Percentiles rank a stretch among this genome's conserved stretches.
These are phyloP conservation scores for Lasiurus borealis DNA, from an alignment of 2,113 vertebrate species.

Conservation along the genomic window DNA sequence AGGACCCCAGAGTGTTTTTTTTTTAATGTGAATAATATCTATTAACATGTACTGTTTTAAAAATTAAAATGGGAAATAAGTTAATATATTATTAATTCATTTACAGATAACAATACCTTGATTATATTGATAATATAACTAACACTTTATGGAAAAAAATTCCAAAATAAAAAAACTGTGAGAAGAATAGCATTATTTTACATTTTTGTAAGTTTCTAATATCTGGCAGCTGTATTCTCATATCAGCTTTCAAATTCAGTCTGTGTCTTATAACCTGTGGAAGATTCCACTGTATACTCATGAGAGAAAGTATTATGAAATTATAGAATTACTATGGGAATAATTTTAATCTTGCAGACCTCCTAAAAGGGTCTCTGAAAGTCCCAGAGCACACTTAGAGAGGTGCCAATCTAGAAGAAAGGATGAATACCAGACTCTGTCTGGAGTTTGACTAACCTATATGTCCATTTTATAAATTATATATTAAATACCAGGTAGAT, in stretches of 20 bases:
- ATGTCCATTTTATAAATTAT: neutral
- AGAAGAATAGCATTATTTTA: conserved; percentile 38
- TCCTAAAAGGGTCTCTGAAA: neutral
- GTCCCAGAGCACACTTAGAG: neutral
- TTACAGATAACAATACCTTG: conserved; percentile 38
- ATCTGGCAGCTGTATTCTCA: neutral
- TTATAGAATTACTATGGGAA: neutral
- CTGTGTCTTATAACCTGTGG: neutral
- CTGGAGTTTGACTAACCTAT: neutral
- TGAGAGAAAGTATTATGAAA: neutral
- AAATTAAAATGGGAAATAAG: conserved; percentile 44
- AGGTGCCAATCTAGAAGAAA: conserved; percentile 16
- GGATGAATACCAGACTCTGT: neutral
- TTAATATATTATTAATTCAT: conserved; percentile 7
- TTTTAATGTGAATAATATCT: neutral
- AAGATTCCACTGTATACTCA: neutral
- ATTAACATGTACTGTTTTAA: neutral
- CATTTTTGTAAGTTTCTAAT: neutral
- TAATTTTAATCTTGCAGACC: conserved; percentile 30
- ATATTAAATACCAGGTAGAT: neutral
- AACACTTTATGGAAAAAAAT: conserved; percentile 27
- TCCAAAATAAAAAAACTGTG: neutral
- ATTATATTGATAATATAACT: neutral
- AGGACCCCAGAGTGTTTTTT: conserved; percentile 9
- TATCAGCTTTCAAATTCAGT: neutral